phyloP scores from a whole-genome alignment of 2,888 invertebrate species.

The Rhamphomyia laevipes region DNA sequence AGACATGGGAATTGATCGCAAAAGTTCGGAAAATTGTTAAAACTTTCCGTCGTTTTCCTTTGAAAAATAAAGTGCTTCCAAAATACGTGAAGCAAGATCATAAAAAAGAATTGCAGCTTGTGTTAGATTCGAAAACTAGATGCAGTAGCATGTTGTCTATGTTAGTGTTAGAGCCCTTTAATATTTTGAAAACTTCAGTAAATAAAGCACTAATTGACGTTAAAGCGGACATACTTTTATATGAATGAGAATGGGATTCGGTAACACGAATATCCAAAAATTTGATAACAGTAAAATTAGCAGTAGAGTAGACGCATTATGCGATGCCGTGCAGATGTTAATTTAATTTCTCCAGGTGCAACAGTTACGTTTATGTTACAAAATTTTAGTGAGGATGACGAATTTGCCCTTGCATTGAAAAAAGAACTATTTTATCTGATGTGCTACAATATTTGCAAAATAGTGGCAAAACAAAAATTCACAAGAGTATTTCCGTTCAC shows the following conservation, averaged over 20 bases:
- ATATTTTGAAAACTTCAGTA: slow-evolving; percentile 15
- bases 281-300: background rate
- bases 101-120: slow-evolving; percentile 9
- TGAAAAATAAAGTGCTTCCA: slow-evolving; percentile 10
- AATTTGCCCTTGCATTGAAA: background rate
- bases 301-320: slow-evolving; percentile 1
- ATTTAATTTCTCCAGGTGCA: background rate
- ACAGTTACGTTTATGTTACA: slow-evolving; percentile 1
- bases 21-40: no score
- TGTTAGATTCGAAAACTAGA: slow-evolving; percentile 12
- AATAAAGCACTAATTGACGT: slow-evolving; percentile 17
- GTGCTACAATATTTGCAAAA: background rate
- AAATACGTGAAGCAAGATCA: slow-evolving; percentile 7
- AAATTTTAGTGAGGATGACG: background rate
- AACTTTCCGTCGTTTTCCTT: background rate
- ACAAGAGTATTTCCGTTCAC: slow-evolving; percentile 3
- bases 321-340: slow-evolving; percentile 1
- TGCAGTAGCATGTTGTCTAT: slow-evolving; percentile 11
- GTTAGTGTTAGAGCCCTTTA: slow-evolving; percentile 17
- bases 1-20: background rate
- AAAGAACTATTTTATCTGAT: background rate
- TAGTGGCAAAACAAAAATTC: background rate
- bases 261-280: background rate
- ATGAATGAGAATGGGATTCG: background rate
- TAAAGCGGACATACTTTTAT: slow-evolving; percentile 8